Conservation (phyloP, 1,140 invertebrate genomes). For the Drosophila nigrodunni region DNA sequence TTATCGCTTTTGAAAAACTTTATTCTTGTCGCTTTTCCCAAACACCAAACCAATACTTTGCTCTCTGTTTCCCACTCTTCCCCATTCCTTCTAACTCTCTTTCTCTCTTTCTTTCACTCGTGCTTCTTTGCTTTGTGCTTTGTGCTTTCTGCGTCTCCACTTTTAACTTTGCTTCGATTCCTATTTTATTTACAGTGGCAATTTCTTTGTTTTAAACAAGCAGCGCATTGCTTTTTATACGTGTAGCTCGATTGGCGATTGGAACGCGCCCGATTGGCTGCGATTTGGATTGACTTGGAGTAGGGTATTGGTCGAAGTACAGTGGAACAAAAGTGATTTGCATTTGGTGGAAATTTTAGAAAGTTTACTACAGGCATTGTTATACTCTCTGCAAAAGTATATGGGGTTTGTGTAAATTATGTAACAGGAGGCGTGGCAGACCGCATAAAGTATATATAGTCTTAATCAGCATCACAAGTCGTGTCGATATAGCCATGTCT, state of each 20-base stretch:
- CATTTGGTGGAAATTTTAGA: neutral
- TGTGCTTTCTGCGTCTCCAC: constrained; percentile 24
- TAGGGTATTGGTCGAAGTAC: constrained; percentile 8
- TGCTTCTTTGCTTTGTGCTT: constrained; percentile 23
- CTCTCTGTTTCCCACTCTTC: constrained; percentile 1
- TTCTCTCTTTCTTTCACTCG: neutral
- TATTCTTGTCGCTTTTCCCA: constrained; percentile 66
- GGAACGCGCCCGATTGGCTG: constrained; percentile 77
- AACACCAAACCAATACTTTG: constrained; percentile 23
- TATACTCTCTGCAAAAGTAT: no score
- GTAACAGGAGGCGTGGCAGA: no score
- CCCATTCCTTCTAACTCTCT: constrained; percentile 20
- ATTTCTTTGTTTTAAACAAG: constrained; percentile 83
- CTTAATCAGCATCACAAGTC: no score
- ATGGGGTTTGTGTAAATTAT: no score
- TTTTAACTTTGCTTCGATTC: constrained; percentile 48
- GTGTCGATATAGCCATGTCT: no score
- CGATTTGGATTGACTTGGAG: constrained; percentile 54
- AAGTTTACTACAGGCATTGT: neutral
- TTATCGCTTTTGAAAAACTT: constrained; percentile 84
- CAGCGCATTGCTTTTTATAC: constrained; percentile 81
- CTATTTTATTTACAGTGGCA: constrained; percentile 79
- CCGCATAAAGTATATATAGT: no score
- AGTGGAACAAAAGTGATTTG: neutral
- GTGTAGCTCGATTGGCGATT: constrained; percentile 74